Evolutionary conservation across 2,797 vertebrate genomes (phyloP), one percentile per base, ranked within the genome.

Genomic region (Capromys pilorides): DNA sequence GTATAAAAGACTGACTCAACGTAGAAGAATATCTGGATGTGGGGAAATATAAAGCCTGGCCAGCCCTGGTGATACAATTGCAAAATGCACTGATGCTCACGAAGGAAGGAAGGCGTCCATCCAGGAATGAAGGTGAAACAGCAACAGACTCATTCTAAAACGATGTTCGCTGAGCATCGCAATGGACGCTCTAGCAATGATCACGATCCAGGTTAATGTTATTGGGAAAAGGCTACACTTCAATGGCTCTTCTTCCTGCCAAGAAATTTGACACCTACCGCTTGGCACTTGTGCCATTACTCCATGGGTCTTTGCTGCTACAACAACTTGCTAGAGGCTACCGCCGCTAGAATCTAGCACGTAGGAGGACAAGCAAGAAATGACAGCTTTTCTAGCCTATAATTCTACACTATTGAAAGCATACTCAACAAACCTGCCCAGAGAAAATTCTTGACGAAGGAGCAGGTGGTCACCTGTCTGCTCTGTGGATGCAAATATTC

Each of bases 361-460:
- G 41, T 71, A 11, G 66, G 57, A 75, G 39, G 31, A 87, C 45
- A 89, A 66, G 18, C 61, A 85, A 71, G 57, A 78, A 84, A 84
- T 51, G 41, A 13, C 0, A 81, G 33, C 10, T 6, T 82, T 92
- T 71, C 18, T 26, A 26, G 45, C 78, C 61, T 92, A 31, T 62
- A 61, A 87, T 95, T 86, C 24, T 83, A 1, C 13, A 75, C 41
- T 28, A 54, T 21, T 66, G n/a, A n/a, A 75, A 95, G 57, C 2
- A 36, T 57, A 71, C 49, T 90, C 45, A 79, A 86, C 88, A 93
- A 95, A 92, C 66, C 31, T 67, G 4, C 54, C 66, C 49, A 87
- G 57, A 78, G 69, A 22, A 79, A 16, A 91, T 62, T 92, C 66
- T 45, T 83, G 8, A 94, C 91, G 39, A 91, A 51, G 22, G 1